Base-by-base conservation (phyloP, 2,113 vertebrate species). In the Grallaria varia region DNA sequence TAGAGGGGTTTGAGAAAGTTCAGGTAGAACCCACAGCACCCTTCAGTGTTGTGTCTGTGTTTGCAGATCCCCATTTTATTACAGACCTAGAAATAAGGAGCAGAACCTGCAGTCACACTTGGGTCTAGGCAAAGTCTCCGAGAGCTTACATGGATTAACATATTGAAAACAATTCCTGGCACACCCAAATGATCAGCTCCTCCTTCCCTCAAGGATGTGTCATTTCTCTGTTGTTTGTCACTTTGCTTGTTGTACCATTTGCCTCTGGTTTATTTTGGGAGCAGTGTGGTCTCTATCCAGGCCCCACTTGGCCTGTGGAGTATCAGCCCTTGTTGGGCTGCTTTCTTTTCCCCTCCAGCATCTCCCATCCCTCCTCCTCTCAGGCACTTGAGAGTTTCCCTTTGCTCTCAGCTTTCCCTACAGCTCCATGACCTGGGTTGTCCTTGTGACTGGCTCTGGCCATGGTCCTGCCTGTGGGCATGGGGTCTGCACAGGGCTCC, bases 401-500 rank as follows among this genome's bases (percentile, higher is more conserved):
- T 33, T 69, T 0, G 0, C 31, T 45, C 58, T 37, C 2, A 4
- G 53, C 33, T n/a, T 50, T 27, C 4, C 21, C 14, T 6, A 6
- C 14, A 45, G 60, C 24, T 55, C 42, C 12, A 8, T 2, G n/a
- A 6, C 31, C 28, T 47, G 25, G 19, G 5, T 23, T 2, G 1
- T 42, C 33, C 23, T 56, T 50, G 49, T 50, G 49, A 25, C 24
- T 50, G 49, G 24, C 39, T 25, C 24, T 6, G 4, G 33, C 50
- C 2, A 5, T 42, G 39, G 62, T 79, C 31, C 24, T 16, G 9
- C 40, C 39, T 64, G 9, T 2, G 9, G 59, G 23, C 3, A 1
- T 1, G 6, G 24, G 28, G 24, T 33, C 78, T 52, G 72, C 63
- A 67, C 39, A 23, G 73, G 28, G 39, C n/a, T 81, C 49, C 60